These are phyloP conservation scores for Mimachlamys varia DNA, from an alignment of 2,888 invertebrate genomes.

Conservation along the genomic window DNA sequence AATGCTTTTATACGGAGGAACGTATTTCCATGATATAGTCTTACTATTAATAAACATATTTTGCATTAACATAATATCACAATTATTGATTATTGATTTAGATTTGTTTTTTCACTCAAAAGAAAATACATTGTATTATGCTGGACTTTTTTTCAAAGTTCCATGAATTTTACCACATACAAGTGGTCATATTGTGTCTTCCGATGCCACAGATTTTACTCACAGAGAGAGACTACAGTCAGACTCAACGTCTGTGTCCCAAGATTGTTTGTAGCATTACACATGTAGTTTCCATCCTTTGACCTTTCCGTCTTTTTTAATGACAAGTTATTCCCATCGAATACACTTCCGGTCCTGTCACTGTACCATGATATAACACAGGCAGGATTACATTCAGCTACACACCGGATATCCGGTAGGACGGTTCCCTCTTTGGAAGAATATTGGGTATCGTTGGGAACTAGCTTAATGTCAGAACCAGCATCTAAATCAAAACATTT, in stretches of 20 bases:
- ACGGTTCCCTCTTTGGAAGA: not conserved
- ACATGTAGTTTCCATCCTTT: constrained; percentile 8
- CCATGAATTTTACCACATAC: too few species aligned
- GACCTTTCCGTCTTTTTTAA: not conserved
- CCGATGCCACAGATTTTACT: not conserved
- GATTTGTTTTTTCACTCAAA: too few species aligned
- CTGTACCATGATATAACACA: not conserved
- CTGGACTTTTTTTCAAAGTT: too few species aligned
- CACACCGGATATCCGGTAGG: constrained; percentile 15
- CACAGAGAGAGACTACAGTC: not conserved
- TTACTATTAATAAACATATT: too few species aligned
- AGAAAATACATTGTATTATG: too few species aligned
- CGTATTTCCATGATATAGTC: too few species aligned
- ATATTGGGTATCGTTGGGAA: not conserved
- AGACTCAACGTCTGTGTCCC: not conserved
- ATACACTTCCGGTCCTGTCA: not conserved
- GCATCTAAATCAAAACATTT: not conserved
- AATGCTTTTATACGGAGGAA: too few species aligned
- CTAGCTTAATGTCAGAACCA: not conserved
- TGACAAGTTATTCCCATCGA: not conserved
- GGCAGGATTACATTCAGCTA: not conserved
- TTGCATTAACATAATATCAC: too few species aligned
- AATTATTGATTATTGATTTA: too few species aligned
- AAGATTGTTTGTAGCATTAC: not conserved
- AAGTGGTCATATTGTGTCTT: too few species aligned